Evolutionary conservation across 2,113 vertebrate genomes (phyloP), one percentile per base, ranked within the genome.

Genomic region (Salminus brasiliensis): DNA sequence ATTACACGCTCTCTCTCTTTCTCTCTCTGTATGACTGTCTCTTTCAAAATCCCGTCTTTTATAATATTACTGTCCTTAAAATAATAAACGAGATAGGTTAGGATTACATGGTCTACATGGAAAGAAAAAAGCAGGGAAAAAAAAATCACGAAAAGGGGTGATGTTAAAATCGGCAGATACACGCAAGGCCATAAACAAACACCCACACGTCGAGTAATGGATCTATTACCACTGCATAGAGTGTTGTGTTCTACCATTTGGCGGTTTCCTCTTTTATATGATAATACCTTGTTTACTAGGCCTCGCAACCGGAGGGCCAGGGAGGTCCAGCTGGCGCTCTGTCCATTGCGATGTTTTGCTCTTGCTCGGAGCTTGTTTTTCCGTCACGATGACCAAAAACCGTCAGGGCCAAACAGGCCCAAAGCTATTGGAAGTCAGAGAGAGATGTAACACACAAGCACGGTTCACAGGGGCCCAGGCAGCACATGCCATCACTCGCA

Each of bases 171-270:
- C 45, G 68, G 21, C 32, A 6, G 34, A 68, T 23, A 43, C 23
- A n/a, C 3, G 29, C 25, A 78, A 78, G 32, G 66, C 53, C 25
- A 21, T 68, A 45, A 78, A 79, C 69, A 79, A 49, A 72, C 45
- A 30, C 77, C 77, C 69, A 79, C 68, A 29, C 45, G 8, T 18
- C 18, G 67, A 60, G n/a, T 47, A 71, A 78, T 78, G 69, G 59
- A 30, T 65, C 59, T 65, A 65, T 72, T 65, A 53, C 55, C 69
- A 63, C 34, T 25, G 52, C 34, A 32, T 59, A 47, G 32, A 18
- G 13, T 70, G 34, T 55, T 49, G 16, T 62, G 57, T 65, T 79
- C 30, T 23, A 63, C 49, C 43, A 53, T 65, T 72, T n/a, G n/a
- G 60, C 69, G 45, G 23, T 6, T 36, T 71, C 32, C 27, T 49